These are phyloP conservation scores for Halesus radiatus DNA, from an alignment of 1,140 invertebrate species.

Conservation along the genomic window DNA sequence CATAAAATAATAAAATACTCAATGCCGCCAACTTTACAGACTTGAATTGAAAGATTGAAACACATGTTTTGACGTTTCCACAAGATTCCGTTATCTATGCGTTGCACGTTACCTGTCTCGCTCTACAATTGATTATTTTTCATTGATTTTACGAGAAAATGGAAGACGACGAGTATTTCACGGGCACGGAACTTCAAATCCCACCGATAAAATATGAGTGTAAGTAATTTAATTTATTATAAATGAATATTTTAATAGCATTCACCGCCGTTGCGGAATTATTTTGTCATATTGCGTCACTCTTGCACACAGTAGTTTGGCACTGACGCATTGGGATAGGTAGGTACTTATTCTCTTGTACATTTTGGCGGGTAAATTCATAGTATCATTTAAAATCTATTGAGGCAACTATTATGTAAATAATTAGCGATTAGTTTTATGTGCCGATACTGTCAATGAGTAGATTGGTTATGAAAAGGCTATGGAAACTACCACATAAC, in stretches of 20 bases:
- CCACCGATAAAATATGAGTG: conserved; percentile 75
- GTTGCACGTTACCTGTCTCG: conserved; percentile 19
- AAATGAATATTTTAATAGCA: neutral
- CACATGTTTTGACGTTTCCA: conserved; percentile 28
- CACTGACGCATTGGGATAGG: conserved; percentile 2
- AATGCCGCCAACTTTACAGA: too few species aligned
- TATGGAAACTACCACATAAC: too few species aligned
- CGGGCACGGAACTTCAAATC: neutral
- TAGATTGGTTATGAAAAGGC: too few species aligned
- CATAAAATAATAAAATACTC: too few species aligned
- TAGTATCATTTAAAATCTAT: neutral
- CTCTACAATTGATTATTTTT: conserved; percentile 36
- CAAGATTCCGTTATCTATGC: conserved; percentile 32
- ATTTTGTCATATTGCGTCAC: conserved; percentile 39
- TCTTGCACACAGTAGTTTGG: conserved; percentile 13
- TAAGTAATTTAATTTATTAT: conserved; percentile 55
- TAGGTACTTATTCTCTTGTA: conserved; percentile 25
- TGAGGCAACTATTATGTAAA: too few species aligned
- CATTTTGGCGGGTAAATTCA: conserved; percentile 48
- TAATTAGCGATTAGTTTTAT: too few species aligned
- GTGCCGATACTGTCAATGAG: too few species aligned
- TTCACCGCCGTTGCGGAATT: neutral
- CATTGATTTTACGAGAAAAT: conserved; percentile 26
- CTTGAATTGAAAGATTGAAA: too few species aligned
- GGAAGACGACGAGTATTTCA: conserved; percentile 38